Conservation (phyloP, 2,888 invertebrate genomes). For the Aleiodes testaceus region DNA sequence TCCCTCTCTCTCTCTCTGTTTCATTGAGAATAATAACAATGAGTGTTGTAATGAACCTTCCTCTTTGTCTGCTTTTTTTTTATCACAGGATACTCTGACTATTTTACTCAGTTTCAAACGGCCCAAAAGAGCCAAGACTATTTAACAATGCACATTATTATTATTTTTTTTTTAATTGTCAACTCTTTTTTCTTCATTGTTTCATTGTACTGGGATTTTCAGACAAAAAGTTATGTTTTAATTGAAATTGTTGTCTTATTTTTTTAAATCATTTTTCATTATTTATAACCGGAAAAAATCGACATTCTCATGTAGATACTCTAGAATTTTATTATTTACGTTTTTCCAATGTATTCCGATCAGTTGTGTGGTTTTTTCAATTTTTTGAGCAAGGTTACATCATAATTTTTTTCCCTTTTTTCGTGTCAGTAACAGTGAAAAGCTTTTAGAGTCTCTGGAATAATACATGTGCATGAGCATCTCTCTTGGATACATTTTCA, state of each 20-base stretch:
- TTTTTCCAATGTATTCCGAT: not conserved
- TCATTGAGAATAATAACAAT: constrained; percentile 15
- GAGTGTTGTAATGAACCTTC: constrained; percentile 25
- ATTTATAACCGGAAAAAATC: no score
- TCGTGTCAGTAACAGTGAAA: constrained; percentile 63
- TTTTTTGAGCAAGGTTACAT: not conserved
- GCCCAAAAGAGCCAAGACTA: not conserved
- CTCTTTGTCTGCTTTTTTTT: constrained; percentile 11
- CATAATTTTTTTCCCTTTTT: constrained; percentile 33
- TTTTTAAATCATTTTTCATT: no score
- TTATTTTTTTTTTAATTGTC: not conserved
- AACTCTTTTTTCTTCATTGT: not conserved
- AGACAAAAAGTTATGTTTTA: no score
- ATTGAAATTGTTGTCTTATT: no score
- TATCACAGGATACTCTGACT: constrained; percentile 2
- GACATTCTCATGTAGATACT: no score
- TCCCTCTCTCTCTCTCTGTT: not conserved
- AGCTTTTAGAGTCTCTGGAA: constrained; percentile 66
- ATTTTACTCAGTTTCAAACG: not conserved
- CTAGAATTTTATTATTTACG: not conserved
- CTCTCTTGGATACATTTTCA: constrained; percentile 1
- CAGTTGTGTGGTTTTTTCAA: not conserved
- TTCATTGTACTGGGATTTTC: no score
- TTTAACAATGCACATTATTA: constrained; percentile 18
- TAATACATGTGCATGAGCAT: constrained; percentile 64